phyloP scores from a whole-genome alignment of 2,113 vertebrate species.

The Notechis scutatus region DNA sequence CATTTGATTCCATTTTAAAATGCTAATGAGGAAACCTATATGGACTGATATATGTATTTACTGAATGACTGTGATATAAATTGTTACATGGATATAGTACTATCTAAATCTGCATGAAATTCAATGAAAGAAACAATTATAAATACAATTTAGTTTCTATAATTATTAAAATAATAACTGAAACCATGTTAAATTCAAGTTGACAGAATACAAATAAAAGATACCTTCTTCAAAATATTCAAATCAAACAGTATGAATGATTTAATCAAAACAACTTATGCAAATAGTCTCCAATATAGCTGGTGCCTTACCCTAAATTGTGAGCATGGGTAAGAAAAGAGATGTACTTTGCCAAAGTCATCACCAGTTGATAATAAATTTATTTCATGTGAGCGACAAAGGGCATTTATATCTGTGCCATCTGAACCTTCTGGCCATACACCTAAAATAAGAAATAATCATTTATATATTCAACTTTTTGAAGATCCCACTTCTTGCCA shows the following conservation, averaged over 20 bases:
- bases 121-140: neutral
- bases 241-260: neutral
- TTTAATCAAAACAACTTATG: neutral
- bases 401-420: conserved; percentile 93
- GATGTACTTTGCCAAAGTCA: conserved; percentile 97
- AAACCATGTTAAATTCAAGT: neutral
- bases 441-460: conserved; percentile 69
- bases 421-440: conserved; percentile 97
- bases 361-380: conserved; percentile 90
- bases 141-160: neutral
- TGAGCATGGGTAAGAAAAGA: conserved; percentile 92
- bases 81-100: neutral
- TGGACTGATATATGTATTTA: neutral
- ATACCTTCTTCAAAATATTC: neutral
- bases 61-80: neutral
- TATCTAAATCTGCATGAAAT: neutral
- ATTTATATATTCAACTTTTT: neutral
- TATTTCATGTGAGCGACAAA: conserved; percentile 81
- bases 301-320: conserved; percentile 85
- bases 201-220: neutral
- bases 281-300: neutral
- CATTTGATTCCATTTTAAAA: neutral
- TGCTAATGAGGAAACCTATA: neutral
- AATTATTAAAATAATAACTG: neutral
- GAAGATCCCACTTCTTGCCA: neutral